These are phyloP conservation scores for Papilio aristodemus DNA, from an alignment of 1,140 invertebrate genomes.

Conservation along the genomic window DNA sequence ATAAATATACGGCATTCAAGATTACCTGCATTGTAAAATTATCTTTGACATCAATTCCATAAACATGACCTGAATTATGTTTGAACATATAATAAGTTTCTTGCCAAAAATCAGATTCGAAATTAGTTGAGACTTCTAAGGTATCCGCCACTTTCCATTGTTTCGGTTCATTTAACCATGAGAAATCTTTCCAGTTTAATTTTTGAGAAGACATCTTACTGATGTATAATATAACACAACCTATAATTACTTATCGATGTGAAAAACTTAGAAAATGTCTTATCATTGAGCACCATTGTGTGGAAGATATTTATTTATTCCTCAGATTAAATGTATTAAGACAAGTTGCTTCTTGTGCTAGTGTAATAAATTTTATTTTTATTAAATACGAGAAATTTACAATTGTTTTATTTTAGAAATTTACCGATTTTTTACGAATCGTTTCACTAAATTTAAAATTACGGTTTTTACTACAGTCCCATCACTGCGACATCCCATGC, in stretches of 20 bases:
- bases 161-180: conserved; percentile 61
- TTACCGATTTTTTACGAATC: conserved; percentile 23
- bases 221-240: neutral
- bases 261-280: neutral
- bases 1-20: no score
- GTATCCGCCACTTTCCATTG: conserved; percentile 43
- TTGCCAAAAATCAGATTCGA: conserved; percentile 65
- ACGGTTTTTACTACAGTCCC: neutral
- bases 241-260: neutral
- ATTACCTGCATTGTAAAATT: conserved; percentile 59
- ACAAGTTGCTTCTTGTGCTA: no score
- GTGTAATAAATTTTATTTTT: no score
- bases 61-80: conserved; percentile 56
- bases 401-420: conserved; percentile 33
- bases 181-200: conserved; percentile 45
- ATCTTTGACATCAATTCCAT: conserved; percentile 48
- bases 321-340: no score
- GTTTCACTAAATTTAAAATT: neutral
- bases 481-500: conserved; percentile 34
- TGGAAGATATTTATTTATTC: no score
- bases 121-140: conserved; percentile 50
- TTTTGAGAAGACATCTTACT: neutral
- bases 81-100: conserved; percentile 59
- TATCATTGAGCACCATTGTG: no score
- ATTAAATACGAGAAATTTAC: no score